Conservation (phyloP, 2,797 vertebrate genomes). For the Streptopelia turtur region DNA sequence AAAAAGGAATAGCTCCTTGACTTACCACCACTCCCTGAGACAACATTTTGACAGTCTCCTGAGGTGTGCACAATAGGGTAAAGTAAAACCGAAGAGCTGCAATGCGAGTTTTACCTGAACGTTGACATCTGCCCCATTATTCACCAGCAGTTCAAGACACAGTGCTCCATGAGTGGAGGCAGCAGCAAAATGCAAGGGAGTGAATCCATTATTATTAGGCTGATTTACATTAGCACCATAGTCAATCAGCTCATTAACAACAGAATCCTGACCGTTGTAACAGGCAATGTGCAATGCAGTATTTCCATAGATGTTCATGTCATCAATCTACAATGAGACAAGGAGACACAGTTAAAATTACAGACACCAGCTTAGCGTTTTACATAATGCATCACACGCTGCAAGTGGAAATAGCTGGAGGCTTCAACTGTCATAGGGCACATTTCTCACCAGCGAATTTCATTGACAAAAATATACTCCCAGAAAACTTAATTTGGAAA, state of each 20-base stretch:
- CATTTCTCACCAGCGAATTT: constrained; percentile 19
- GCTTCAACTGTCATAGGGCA: background rate
- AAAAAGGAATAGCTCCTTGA: background rate
- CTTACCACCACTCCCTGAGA: background rate
- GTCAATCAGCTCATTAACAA: constrained; percentile 94
- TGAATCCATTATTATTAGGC: constrained; percentile 95
- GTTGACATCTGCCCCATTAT: constrained; percentile 95
- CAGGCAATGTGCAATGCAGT: constrained; percentile 95
- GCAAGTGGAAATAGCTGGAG: constrained; percentile 41
- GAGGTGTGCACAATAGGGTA: background rate
- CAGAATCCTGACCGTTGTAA: constrained; percentile 94
- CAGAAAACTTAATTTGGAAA: constrained; percentile 17
- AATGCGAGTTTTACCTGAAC: constrained; percentile 84
- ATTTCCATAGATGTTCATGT: constrained; percentile 94
- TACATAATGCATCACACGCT: background rate
- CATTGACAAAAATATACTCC: constrained; percentile 30
- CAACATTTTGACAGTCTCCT: background rate
- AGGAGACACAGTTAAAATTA: background rate
- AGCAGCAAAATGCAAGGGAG: constrained; percentile 95
- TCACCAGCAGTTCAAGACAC: constrained; percentile 94
- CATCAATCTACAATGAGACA: constrained; percentile 87
- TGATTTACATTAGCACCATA: constrained; percentile 96
- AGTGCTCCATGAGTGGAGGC: constrained; percentile 93
- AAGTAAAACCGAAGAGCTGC: background rate
- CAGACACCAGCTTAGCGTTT: constrained; percentile 3